phyloP scores from a whole-genome alignment of 1,140 invertebrate genomes.

The Lordiphosa mommai region DNA sequence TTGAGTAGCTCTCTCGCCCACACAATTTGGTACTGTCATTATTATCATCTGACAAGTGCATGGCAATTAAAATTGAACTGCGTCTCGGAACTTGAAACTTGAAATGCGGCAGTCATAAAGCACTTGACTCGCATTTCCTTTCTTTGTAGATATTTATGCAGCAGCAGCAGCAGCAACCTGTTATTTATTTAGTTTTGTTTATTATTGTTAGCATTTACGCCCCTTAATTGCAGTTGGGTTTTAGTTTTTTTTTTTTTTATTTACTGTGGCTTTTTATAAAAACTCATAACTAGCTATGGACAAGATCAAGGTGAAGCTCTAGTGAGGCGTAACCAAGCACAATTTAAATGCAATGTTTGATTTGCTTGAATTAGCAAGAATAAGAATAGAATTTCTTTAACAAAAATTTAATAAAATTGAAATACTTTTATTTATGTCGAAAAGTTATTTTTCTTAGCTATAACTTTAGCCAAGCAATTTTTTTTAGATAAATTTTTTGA shows the following conservation, averaged over 20 bases:
- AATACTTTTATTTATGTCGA: no score
- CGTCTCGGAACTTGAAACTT: background rate
- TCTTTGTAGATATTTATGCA: slow-evolving; percentile 10
- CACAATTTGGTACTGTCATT: slow-evolving; percentile 3
- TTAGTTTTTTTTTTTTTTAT: slow-evolving; percentile 10
- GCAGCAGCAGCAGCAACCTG: slow-evolving; percentile 23
- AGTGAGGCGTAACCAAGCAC: slow-evolving; percentile 46
- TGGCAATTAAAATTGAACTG: slow-evolving; percentile 12
- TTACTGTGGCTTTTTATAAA: slow-evolving; percentile 21
- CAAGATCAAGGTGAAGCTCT: slow-evolving; percentile 65
- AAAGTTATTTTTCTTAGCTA: no score
- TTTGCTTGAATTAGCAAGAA: no score
- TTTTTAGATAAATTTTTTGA: no score
- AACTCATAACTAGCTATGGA: slow-evolving; percentile 19
- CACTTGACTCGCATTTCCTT: slow-evolving; percentile 6
- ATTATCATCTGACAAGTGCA: slow-evolving; percentile 1
- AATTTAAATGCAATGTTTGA: slow-evolving; percentile 6
- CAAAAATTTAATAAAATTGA: no score
- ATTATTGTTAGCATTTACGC: slow-evolving; percentile 3
- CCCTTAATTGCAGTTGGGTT: slow-evolving; percentile 28
- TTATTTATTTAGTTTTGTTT: slow-evolving; percentile 9
- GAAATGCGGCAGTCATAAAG: slow-evolving; percentile 6
- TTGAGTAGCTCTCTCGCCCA: slow-evolving; percentile 22
- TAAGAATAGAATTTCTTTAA: no score
- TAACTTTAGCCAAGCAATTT: no score